These are phyloP conservation scores for Camarhynchus parvulus DNA, from an alignment of 2,113 vertebrate genomes.

Conservation along the genomic window DNA sequence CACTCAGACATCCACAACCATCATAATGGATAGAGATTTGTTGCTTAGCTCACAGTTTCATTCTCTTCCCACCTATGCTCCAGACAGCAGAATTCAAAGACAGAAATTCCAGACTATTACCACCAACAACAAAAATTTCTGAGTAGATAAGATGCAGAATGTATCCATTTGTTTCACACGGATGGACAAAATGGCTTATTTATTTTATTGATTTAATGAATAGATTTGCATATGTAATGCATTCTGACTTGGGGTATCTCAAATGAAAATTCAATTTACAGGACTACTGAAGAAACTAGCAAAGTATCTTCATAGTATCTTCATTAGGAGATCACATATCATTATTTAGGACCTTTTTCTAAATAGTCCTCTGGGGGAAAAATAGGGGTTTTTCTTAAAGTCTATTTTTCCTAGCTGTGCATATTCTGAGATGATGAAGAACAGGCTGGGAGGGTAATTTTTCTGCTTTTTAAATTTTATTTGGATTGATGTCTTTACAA, in stretches of 20 bases:
- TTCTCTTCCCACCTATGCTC: background rate
- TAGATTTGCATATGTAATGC: background rate
- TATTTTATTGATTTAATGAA: background rate
- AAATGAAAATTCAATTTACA: background rate
- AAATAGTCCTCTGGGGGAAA: background rate
- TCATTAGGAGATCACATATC: background rate
- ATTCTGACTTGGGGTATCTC: background rate
- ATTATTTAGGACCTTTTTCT: background rate
- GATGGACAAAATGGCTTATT: background rate
- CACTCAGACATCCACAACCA: background rate
- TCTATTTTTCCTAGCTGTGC: background rate
- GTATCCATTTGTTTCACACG: background rate
- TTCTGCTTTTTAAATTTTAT: background rate
- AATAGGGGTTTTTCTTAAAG: too few relatives aligned
- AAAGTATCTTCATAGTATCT: background rate
- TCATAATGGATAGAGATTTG: background rate
- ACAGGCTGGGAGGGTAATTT: background rate
- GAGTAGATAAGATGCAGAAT: background rate
- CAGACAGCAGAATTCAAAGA: background rate
- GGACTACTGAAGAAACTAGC: background rate
- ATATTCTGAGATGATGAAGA: background rate
- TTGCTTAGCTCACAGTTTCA: background rate
- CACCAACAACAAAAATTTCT: background rate
- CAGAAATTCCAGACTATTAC: background rate
- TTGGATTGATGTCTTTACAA: conserved; percentile 10